Evolutionary conservation across 2,797 vertebrate genomes (phyloP), one percentile per base, ranked within the genome.

Genomic region (Tadarida brasiliensis): DNA sequence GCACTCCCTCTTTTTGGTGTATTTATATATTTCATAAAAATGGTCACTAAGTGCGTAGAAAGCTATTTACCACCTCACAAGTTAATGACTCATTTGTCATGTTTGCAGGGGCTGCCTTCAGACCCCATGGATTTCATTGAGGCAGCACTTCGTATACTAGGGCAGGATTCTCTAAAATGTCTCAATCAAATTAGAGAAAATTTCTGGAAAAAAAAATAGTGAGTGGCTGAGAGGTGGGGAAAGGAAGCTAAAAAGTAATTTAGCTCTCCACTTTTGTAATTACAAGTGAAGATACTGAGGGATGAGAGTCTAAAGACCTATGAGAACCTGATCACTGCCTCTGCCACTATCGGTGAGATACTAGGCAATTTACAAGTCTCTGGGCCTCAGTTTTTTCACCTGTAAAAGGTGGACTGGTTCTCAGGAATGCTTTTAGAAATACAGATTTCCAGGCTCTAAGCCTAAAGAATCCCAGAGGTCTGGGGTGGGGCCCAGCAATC

Each of bases 101-200:
- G 39, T 44, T 44, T 61, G 19, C 71, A 84, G 35, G 74, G 16
- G 47, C 51, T 80, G 19, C 67, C 44, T 51, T 65, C 90, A 68
- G 73, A 61, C 17, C 30, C 81, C 19, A 2, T 2, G 33, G 28
- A 39, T 74, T 82, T 63, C 74, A 73, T 82, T 49, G 76, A 78
- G 83, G 70, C n/a, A 61, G 51, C 39, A 76, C 33, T 82, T 77
- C n/a, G 90, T 71, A 59, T 8, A n/a, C 65, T 7, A 39, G 49
- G n/a, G 33, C 65, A 85, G 78, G 57, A 59, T 67, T 94, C 80
- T 73, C 80, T 92, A 57, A 89, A 70, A 68, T 78, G 73, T 92
- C 49, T 94, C 15, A 76, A 76, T 94, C 19, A 76, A 76, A 87
- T 47, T 20, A 61, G 61, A 91, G 92, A 84, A 85, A 67, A 51